A percentile compares a stretch with the other conserved stretches of the same genome.
These are phyloP conservation scores for Lochmaea capreae DNA, from an alignment of 2,888 invertebrate genomes.

Conservation along the genomic window DNA sequence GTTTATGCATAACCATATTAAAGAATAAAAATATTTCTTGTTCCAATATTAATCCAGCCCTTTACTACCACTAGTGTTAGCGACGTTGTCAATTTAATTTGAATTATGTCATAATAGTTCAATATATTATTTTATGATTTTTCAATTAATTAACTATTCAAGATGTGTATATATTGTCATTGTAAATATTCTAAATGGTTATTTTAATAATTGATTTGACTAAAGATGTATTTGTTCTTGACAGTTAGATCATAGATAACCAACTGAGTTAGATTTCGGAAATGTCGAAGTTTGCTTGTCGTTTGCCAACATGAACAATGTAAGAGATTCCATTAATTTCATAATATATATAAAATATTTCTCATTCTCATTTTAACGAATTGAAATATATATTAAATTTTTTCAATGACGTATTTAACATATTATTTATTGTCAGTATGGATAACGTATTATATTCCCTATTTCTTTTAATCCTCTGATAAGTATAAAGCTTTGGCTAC, in stretches of 20 bases:
- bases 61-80: neutral
- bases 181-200: neutral
- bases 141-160: neutral
- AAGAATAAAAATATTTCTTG: conserved; percentile 6
- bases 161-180: neutral
- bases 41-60: neutral
- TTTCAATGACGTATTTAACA: neutral
- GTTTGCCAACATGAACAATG: neutral
- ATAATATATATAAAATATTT: no score
- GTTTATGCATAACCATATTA: neutral
- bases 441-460: neutral
- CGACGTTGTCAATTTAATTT: conserved; percentile 4
- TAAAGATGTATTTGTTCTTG: neutral
- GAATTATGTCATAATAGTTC: no score
- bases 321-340: neutral
- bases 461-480: neutral
- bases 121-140: neutral
- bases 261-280: no score
- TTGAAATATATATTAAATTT: no score
- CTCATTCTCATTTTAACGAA: no score
- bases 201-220: neutral
- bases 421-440: neutral
- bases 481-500: neutral
- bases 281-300: neutral
- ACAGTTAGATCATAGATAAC: no score